A percentile compares a stretch with the other conserved stretches of the same genome.
These are phyloP conservation scores for Chelidonichthys spinosus DNA, from an alignment of 2,797 vertebrate species.

Conservation along the genomic window DNA sequence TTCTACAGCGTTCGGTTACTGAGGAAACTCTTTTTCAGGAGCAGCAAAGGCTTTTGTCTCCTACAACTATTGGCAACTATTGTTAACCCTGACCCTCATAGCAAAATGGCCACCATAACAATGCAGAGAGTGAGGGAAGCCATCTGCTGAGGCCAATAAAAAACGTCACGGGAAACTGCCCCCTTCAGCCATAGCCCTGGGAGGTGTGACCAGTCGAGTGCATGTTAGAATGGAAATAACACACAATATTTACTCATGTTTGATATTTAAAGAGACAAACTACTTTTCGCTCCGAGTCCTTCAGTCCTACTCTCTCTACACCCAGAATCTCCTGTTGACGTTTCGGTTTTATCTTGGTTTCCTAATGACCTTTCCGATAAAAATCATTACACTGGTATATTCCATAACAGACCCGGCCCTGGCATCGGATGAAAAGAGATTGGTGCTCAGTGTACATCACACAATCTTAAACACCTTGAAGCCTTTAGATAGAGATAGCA, in stretches of 20 bases:
- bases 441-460: conserved; percentile 26
- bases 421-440: conserved; percentile 22
- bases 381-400: not conserved
- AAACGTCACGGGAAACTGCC: conserved; percentile 76
- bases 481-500: conserved; percentile 44
- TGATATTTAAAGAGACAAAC: not conserved
- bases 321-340: not conserved
- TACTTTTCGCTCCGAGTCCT: not conserved
- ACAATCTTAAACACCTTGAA: conserved; percentile 35
- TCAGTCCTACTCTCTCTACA: not conserved
- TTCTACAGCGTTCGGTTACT: conserved; percentile 68
- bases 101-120: conserved; percentile 74
- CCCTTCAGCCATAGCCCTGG: conserved; percentile 49
- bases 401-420: conserved; percentile 3
- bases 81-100: conserved; percentile 77
- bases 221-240: conserved; percentile 9
- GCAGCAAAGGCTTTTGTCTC: conserved; percentile 71
- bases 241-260: conserved; percentile 1
- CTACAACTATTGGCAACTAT: conserved; percentile 64
- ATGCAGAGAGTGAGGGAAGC: conserved; percentile 73
- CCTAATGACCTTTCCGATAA: not conserved
- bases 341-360: conserved; percentile 3
- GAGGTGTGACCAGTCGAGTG: conserved; percentile 56
- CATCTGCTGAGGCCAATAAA: conserved; percentile 84
- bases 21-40: conserved; percentile 62